Conservation (phyloP, 2,888 invertebrate genomes). For the Mechanitis messenoides region DNA sequence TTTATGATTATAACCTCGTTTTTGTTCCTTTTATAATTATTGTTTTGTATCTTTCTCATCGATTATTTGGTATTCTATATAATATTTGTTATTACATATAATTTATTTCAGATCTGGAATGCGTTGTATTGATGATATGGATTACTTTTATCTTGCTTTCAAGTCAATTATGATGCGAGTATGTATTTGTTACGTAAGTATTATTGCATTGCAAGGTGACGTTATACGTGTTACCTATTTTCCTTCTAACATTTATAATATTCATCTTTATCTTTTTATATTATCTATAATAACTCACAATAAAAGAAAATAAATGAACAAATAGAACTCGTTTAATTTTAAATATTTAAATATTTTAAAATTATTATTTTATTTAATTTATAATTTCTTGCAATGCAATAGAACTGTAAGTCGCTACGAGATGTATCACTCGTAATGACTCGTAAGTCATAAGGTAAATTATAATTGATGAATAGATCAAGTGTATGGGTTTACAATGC, state of each 20-base stretch:
- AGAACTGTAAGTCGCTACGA: slow-evolving; percentile 41
- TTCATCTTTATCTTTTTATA: neutral
- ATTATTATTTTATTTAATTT: neutral
- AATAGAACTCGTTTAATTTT: neutral
- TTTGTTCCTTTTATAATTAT: neutral
- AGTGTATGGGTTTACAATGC: slow-evolving; percentile 74
- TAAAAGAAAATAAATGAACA: too few species aligned
- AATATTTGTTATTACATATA: slow-evolving; percentile 23
- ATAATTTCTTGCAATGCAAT: slow-evolving; percentile 37
- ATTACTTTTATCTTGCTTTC: slow-evolving; percentile 43
- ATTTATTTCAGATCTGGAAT: slow-evolving; percentile 23
- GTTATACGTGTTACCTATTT: slow-evolving; percentile 14
- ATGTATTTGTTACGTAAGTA: slow-evolving; percentile 36
- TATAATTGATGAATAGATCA: slow-evolving; percentile 69
- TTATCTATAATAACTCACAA: neutral
- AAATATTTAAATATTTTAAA: neutral
- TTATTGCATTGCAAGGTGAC: slow-evolving; percentile 41
- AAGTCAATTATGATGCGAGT: slow-evolving; percentile 72
- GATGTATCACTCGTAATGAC: slow-evolving; percentile 42
- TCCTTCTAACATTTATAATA: slow-evolving; percentile 4
- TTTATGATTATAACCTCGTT: too few species aligned
- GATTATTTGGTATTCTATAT: slow-evolving; percentile 1
- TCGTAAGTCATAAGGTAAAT: slow-evolving; percentile 54
- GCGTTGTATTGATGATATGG: slow-evolving; percentile 31
- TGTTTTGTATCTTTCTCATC: slow-evolving; percentile 2